phyloP scores from a whole-genome alignment of 2,888 invertebrate genomes.

The Drosophila affinis region DNA sequence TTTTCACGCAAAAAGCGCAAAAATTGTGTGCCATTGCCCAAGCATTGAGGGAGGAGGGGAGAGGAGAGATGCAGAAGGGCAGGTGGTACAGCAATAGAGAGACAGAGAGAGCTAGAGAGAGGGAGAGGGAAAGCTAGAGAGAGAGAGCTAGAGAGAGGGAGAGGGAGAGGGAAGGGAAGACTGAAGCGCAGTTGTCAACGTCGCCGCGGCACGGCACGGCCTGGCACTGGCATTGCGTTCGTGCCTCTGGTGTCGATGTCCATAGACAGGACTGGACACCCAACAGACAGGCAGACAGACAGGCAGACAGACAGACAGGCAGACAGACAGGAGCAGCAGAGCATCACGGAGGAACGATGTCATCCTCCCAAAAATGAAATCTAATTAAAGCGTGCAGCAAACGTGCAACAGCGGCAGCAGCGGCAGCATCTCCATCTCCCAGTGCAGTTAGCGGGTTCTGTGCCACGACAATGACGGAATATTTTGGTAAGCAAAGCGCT shows the following conservation, averaged over 20 bases:
- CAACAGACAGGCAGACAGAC: background rate
- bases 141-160: slow-evolving; percentile 10
- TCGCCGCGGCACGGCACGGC: background rate
- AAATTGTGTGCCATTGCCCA: slow-evolving; percentile 49
- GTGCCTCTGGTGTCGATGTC: slow-evolving; percentile 35
- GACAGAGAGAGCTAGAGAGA: slow-evolving; percentile 1
- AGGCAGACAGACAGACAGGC: background rate
- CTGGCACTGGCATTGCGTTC: background rate
- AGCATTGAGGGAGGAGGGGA: slow-evolving; percentile 4
- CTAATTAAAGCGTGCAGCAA: slow-evolving; percentile 67
- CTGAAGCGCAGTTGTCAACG: slow-evolving; percentile 55
- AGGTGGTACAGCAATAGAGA: too few relatives aligned
- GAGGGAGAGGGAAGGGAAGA: slow-evolving; percentile 17
- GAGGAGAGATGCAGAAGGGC: background rate
- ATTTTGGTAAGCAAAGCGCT: slow-evolving; percentile 37
- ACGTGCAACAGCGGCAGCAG: slow-evolving; percentile 47
- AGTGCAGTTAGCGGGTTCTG: slow-evolving; percentile 40
- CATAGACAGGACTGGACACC: slow-evolving; percentile 3
- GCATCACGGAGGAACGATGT: slow-evolving; percentile 13
- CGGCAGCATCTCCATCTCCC: background rate
- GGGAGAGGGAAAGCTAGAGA: background rate
- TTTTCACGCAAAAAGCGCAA: slow-evolving; percentile 73
- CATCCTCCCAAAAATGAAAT: slow-evolving; percentile 57
- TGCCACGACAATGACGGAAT: slow-evolving; percentile 24
- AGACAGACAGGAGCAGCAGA: background rate